Evolutionary conservation across 92 coral and sea anemone species (phyloP), one percentile per base, ranked within the genome.

Genomic region (Palythoa caribaeorum): DNA sequence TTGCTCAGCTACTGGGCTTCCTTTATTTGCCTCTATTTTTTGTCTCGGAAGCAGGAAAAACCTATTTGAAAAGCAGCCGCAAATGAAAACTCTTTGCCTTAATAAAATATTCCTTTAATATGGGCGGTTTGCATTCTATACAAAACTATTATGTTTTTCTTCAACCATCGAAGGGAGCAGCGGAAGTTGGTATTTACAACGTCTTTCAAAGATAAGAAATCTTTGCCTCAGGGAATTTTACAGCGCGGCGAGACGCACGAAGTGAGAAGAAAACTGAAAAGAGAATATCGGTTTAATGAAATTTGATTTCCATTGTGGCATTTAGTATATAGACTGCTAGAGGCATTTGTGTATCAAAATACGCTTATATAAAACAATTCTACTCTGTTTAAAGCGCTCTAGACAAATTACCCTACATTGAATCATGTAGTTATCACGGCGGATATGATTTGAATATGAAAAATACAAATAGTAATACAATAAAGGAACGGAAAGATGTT

Each of bases 171-270:
- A 81, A 44, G 76, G 63, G 86, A 65, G 28, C 20, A 48, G 19
- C 86, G 86, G 86, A 81, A 81, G 66, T 81, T 65, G 62, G 86
- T 68, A 47, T 20, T 81, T 66, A 81, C 76, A 4, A 71, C 48
- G 86, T 17, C 76, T 81, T 81, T 47, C 71, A 81, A 39, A 81
- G 86, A 81, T 81, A 81, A 81, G 84, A 28, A 21, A 81, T 44
- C 16, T 28, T 44, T 81, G 76, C 86, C 86, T 21, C 20, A 14
- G 86, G 86, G 40, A 9, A 7, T n/a, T 47, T 12, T 9, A 2
- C 11, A 38, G 73, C 57, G 71, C 73, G 84, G 13, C 59, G 40
- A 59, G 84, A 38, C 57, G 50, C 59, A 62, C 84, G 38, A 60
- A 59, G 36, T 48, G 52, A 17, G n/a, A 38, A 13, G 16, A 60